Conservation (phyloP, 2,888 invertebrate species). For the Tineola bisselliella region DNA sequence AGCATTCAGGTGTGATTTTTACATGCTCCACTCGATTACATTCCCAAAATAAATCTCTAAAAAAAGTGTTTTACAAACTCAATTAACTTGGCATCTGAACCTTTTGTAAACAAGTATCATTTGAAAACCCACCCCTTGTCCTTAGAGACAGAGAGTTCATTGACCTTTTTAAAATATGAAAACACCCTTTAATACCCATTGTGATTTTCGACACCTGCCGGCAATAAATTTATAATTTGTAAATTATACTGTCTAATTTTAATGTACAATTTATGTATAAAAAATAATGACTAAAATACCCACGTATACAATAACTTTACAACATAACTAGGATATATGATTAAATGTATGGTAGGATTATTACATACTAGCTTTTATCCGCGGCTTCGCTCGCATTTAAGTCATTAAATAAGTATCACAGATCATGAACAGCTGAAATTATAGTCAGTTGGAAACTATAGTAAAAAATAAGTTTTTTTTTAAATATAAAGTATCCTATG, state of each 20-base stretch:
- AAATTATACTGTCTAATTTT: neutral
- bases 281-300: too few relatives aligned
- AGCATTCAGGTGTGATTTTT: neutral
- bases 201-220: neutral
- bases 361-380: too few relatives aligned
- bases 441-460: too few relatives aligned
- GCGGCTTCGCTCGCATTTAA: too few relatives aligned
- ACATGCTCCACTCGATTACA: neutral
- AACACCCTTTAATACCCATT: neutral
- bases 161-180: neutral
- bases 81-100: neutral
- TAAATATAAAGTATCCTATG: too few relatives aligned
- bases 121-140: neutral
- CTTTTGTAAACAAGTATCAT: neutral
- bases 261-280: too few relatives aligned
- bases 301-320: too few relatives aligned
- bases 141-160: neutral
- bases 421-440: too few relatives aligned
- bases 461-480: too few relatives aligned
- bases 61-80: neutral
- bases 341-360: too few relatives aligned
- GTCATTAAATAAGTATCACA: too few relatives aligned
- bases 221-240: neutral
- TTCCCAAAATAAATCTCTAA: neutral
- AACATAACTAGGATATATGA: too few relatives aligned